These are phyloP conservation scores for Helicoverpa assulta DNA, from an alignment of 2,888 invertebrate species.

Conservation along the genomic window DNA sequence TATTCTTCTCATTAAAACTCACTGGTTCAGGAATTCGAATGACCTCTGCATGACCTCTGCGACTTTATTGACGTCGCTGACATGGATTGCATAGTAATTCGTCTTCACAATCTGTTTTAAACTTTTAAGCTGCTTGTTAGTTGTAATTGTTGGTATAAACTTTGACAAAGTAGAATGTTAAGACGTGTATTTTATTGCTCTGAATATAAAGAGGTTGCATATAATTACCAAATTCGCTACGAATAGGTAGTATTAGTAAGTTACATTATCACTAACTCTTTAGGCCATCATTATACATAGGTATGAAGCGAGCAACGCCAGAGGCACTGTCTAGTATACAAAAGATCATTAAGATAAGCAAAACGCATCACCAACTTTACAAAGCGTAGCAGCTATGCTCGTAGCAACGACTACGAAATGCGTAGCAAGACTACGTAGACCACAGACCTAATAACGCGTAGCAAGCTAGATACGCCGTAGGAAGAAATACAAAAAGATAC, in stretches of 20 bases:
- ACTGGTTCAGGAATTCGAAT: conserved; percentile 52
- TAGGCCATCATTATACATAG: neutral
- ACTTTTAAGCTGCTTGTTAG: neutral
- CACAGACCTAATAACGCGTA: conserved; percentile 31
- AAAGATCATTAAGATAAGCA: neutral
- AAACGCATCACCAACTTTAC: neutral
- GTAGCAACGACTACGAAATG: conserved; percentile 8
- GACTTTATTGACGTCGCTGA: conserved; percentile 37
- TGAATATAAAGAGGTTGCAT: no score
- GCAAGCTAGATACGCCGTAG: conserved; percentile 14
- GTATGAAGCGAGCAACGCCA: neutral
- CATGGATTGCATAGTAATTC: conserved; percentile 37
- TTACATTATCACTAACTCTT: neutral
- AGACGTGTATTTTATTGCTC: no score
- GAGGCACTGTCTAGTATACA: neutral
- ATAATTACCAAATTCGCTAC: neutral
- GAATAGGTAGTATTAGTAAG: neutral
- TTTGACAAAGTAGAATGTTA: neutral
- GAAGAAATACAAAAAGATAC: conserved; percentile 19
- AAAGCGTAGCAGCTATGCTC: conserved; percentile 4
- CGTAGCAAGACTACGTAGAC: conserved; percentile 22
- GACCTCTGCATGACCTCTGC: conserved; percentile 54
- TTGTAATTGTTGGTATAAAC: neutral
- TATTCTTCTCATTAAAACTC: conserved; percentile 61
- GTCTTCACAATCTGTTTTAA: neutral